Base-by-base conservation (phyloP, 2,797 vertebrate species). In the Knipowitschia caucasica region DNA sequence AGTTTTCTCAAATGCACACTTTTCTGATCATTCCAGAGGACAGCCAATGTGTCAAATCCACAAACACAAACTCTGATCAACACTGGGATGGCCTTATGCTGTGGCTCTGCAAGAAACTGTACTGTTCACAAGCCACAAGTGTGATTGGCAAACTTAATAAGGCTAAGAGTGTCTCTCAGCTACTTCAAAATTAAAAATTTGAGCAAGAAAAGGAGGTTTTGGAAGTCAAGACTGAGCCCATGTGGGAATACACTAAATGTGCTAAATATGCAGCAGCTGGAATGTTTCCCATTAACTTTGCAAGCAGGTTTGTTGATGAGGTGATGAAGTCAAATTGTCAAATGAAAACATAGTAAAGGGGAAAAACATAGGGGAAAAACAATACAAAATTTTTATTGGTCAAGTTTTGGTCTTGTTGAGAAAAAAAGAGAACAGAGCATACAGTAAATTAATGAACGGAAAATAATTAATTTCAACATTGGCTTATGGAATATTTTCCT, bases 111-210 rank as follows among this genome's bases (percentile, higher is more conserved):
- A 70, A 73, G 75, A 65, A 23, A 36, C 62, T 68, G 59, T 74
- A 56, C 45, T 76, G 70, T 85, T 71, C 66, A 57, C 61, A 71
- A 64, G 69, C 66, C 46, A 43, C 58, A 72, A 71, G 54, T 57
- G 59, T 64, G 63, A 69, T 54, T 68, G 60, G 61, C 65, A 64
- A 59, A 50, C 59, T 69, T 17, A 53, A 62, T 44, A 59, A 61
- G 69, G 52, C 56, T 33, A 53, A 53, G 52, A 30, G 44, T 50
- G 56, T 53, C 33, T 36, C 47, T 68, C 14, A 59, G 52, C 25
- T 31, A n/a, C n/a, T 49, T 33, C 43, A 56, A 52, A 36, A 29
- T 43, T 25, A 24, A 43, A n/a, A 49, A 24, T 25, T 15, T 43
- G 49, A 63, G 29, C 50, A 50, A 58, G 56, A 57, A 47, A 31